Base-by-base conservation (phyloP, 2,888 invertebrate species). In the Nebria brevicollis region DNA sequence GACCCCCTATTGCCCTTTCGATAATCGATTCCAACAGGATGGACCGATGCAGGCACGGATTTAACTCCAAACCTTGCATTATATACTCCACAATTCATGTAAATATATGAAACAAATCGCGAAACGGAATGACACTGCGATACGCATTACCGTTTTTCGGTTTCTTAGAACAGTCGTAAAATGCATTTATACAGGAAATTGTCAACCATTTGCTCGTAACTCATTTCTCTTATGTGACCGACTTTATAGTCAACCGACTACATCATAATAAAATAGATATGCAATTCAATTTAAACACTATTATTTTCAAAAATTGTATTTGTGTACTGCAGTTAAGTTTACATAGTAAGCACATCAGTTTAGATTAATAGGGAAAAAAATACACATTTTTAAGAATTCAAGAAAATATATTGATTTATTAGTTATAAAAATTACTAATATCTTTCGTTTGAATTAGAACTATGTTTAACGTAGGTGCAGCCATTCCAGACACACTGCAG, bases 1-100 rank as follows among this genome's bases (percentile, higher is more conserved):
- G 54, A 80, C 75, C 72, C 34, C 80, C 41, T 70, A 75, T 75
- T 70, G 80, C 75, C 75, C 80, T 75, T 80, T 80, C 80, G 75
- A 80, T 80, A 80, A 80, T 80, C 80, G 80, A 80, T 80, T 70
- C 42, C 34, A 68, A 72, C 80, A 77, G 66, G 65, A 78, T 68
- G 73, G 72, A 20, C 20, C 26, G 25, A 7, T 70, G 2, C 70
- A 70, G 70, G 70, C 70, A 6, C 25, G 70, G 11, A 70, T 70
- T 70, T 13, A 70, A 13, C 7, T 54, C 8, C 54, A 13, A 13
- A 13, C 54, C 13, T 13, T 54, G 8, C 8, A 54, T 54, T 34
- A 34, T 34, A 34, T 34, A 5, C 34, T 0, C 34, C 5, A 34
- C 34, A 34, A 34, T 34, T 34, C 34, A 34, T 34, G 2, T 34